Percentiles rank a stretch among this genome's conserved stretches.
Evolutionary conservation across 1,140 invertebrate species (phyloP).

Genomic region (Aleiodes sp.): DNA sequence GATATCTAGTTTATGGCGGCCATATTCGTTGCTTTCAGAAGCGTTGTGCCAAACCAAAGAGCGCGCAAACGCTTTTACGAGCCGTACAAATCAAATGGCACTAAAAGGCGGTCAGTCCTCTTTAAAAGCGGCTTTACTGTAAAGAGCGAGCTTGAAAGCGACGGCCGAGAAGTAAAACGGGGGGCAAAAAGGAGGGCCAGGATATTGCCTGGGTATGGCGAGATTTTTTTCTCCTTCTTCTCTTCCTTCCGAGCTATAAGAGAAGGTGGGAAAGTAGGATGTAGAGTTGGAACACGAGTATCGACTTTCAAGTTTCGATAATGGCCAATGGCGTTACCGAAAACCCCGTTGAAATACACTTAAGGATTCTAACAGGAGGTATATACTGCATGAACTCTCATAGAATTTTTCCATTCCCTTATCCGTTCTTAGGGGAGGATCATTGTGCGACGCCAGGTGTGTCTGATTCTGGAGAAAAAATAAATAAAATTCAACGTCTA

Average conservation of each 20-base stretch:
- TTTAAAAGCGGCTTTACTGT: background rate
- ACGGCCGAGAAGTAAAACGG: background rate
- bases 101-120: slow-evolving; percentile 28
- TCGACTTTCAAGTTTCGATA: slow-evolving; percentile 12
- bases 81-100: slow-evolving; percentile 21
- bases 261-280: slow-evolving; percentile 6
- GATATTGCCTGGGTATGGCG: background rate
- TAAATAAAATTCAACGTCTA: background rate
- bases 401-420: background rate
- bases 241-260: no score
- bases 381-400: background rate
- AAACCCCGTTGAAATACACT: slow-evolving; percentile 9
- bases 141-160: background rate
- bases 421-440: background rate
- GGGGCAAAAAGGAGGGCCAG: background rate
- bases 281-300: slow-evolving; percentile 11
- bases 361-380: background rate
- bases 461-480: background rate
- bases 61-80: slow-evolving; percentile 21
- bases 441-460: slow-evolving; percentile 1
- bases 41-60: background rate
- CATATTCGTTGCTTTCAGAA: background rate
- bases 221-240: no score
- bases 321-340: background rate
- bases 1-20: slow-evolving; percentile 5